A percentile compares a stretch with the other conserved stretches of the same genome.
These are phyloP conservation scores for Chironomus riparius DNA, from an alignment of 2,888 invertebrate species.

Conservation along the genomic window DNA sequence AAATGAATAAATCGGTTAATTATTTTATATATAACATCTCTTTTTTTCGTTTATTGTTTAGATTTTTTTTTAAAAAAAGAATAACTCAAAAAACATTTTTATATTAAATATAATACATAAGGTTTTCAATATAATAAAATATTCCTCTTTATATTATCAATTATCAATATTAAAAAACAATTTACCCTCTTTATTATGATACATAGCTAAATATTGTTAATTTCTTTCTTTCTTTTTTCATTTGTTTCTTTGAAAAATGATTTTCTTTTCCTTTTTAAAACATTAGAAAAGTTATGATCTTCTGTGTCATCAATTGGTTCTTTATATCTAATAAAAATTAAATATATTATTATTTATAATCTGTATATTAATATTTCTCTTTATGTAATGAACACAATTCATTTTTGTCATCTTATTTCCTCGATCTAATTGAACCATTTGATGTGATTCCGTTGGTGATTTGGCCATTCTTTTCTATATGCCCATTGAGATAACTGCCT, in stretches of 20 bases:
- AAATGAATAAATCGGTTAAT: no score
- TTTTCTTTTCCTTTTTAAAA: background rate
- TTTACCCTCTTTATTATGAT: background rate
- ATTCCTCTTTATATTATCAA: background rate
- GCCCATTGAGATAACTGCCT: slow-evolving; percentile 15
- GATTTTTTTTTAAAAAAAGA: background rate
- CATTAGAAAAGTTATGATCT: background rate
- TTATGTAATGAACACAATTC: background rate
- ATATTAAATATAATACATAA: background rate
- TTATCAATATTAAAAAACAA: background rate
- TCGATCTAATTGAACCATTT: slow-evolving; percentile 19
- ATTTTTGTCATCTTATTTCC: slow-evolving; percentile 13
- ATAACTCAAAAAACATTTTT: background rate
- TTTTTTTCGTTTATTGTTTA: background rate
- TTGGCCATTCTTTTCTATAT: slow-evolving; percentile 13
- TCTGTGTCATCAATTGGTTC: background rate
- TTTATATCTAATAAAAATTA: background rate
- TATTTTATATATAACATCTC: background rate
- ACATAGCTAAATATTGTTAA: background rate
- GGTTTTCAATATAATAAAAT: background rate
- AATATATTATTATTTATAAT: background rate
- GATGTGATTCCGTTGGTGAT: slow-evolving; percentile 18
- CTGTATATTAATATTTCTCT: background rate
- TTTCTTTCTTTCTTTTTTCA: background rate
- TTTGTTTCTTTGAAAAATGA: background rate